Conservation (phyloP, 2,888 invertebrate genomes). For the Metallyticus violacea region DNA sequence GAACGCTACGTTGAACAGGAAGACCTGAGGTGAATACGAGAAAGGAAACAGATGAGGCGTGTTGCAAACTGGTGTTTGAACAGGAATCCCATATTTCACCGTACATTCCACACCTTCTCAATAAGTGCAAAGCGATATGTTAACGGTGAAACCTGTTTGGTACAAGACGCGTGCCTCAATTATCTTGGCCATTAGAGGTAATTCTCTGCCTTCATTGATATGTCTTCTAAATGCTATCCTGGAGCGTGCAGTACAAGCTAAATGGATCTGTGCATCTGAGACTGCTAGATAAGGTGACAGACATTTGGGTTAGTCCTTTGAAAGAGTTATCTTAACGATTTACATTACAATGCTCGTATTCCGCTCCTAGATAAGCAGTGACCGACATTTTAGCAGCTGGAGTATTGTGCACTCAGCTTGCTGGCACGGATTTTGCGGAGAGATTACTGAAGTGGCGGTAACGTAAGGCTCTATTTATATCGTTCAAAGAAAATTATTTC, state of each 20-base stretch:
- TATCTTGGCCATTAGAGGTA: conserved; percentile 18
- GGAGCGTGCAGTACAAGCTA: background rate
- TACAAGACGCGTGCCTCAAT: background rate
- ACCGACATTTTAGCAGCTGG: background rate
- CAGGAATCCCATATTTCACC: background rate
- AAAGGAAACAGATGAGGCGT: background rate
- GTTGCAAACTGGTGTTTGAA: background rate
- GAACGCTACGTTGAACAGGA: background rate
- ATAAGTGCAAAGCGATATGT: background rate
- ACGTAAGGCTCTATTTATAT: too few relatives aligned
- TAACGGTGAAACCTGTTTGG: background rate
- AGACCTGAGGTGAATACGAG: background rate
- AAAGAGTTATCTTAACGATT: background rate
- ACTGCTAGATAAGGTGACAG: background rate
- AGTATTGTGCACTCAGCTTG: background rate
- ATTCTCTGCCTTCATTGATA: conserved; percentile 1
- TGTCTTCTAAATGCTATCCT: background rate
- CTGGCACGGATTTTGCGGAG: too few relatives aligned
- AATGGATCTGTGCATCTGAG: background rate
- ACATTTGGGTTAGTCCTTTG: background rate
- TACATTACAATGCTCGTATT: background rate
- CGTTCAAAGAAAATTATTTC: too few relatives aligned
- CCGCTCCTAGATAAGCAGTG: background rate
- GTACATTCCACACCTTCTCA: background rate
- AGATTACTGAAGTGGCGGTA: too few relatives aligned